These are phyloP conservation scores for Archocentrus centrarchus DNA, from an alignment of 2,113 vertebrate species.

Conservation along the genomic window DNA sequence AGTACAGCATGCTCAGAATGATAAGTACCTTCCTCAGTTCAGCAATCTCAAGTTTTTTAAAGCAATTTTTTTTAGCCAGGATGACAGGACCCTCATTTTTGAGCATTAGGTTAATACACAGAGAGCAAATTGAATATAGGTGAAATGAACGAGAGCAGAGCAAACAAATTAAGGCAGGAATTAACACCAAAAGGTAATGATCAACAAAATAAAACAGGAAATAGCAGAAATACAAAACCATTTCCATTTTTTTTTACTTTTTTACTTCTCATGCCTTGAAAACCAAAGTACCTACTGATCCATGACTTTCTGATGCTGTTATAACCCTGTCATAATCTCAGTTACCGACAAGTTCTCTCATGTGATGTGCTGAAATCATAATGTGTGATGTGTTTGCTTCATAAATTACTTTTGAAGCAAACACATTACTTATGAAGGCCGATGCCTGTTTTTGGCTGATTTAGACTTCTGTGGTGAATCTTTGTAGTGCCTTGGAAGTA, in stretches of 20 bases:
- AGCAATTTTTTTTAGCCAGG: not conserved
- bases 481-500: not conserved
- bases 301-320: not conserved
- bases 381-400: not conserved
- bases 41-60: too few relatives aligned
- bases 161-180: too few relatives aligned
- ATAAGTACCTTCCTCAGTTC: not conserved
- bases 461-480: not conserved
- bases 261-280: not conserved
- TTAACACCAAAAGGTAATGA: too few relatives aligned
- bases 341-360: not conserved
- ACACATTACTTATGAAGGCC: too few relatives aligned
- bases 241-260: not conserved
- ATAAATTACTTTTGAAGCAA: too few relatives aligned
- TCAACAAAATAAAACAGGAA: not conserved
- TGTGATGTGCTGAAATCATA: not conserved
- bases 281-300: not conserved
- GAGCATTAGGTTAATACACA: not conserved
- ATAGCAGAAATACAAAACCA: not conserved
- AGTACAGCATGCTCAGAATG: not conserved
- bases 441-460: not conserved
- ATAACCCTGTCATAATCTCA: not conserved
- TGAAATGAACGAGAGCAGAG: too few relatives aligned
- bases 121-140: too few relatives aligned
- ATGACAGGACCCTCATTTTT: not conserved